Conservation (phyloP, 2,113 vertebrate genomes). For the Periophthalmus modestus region DNA sequence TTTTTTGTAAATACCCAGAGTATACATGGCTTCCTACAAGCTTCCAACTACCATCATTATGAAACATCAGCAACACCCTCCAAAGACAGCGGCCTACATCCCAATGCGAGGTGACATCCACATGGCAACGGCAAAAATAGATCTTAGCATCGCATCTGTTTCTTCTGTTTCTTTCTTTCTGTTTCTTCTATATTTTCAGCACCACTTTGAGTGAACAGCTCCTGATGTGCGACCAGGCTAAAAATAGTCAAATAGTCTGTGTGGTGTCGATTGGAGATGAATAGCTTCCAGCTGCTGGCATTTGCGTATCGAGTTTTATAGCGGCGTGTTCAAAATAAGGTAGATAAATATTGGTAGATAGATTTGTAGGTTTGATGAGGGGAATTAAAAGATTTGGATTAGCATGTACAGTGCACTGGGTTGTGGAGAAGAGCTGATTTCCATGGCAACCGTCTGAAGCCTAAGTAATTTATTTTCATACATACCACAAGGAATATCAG, state of each 20-base stretch:
- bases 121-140: constrained; percentile 58
- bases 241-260: constrained; percentile 60
- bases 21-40: not conserved
- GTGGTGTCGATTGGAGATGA: constrained; percentile 36
- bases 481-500: no score
- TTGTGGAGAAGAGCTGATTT: not conserved
- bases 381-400: not conserved
- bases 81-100: constrained; percentile 26
- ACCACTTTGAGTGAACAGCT: constrained; percentile 40
- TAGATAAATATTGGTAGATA: constrained; percentile 3
- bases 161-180: constrained; percentile 15
- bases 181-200: constrained; percentile 47
- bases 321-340: not conserved
- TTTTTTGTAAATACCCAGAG: no score
- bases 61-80: constrained; percentile 12
- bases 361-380: constrained; percentile 3
- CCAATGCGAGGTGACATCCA: constrained; percentile 40
- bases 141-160: constrained; percentile 32
- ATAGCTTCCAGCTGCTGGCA: constrained; percentile 20
- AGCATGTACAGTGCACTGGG: not conserved
- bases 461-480: not conserved
- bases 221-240: constrained; percentile 42
- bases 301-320: constrained; percentile 28
- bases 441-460: not conserved
- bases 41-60: constrained; percentile 5